These are phyloP conservation scores for Parnassius apollo DNA, from an alignment of 2,888 invertebrate genomes.

Conservation along the genomic window DNA sequence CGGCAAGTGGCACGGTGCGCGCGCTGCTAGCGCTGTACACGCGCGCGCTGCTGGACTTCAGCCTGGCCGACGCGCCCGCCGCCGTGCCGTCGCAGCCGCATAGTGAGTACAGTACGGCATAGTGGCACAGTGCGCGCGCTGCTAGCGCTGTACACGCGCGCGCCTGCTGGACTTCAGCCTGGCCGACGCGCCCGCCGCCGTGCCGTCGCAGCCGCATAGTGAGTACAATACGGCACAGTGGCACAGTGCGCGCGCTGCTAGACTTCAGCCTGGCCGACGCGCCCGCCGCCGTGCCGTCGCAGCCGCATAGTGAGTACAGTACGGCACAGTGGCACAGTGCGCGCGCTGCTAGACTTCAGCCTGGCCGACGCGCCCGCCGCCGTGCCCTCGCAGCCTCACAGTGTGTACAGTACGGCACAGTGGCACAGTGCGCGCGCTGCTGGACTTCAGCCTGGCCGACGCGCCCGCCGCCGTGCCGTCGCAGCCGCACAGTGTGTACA, in stretches of 20 bases:
- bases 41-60: constrained; percentile 94
- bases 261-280: constrained; percentile 82
- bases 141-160: no score
- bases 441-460: constrained; percentile 89
- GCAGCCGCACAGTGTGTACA: constrained; percentile 39
- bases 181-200: constrained; percentile 18
- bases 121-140: no score
- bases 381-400: constrained; percentile 75
- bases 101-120: no score
- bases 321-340: constrained; percentile 88
- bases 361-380: constrained; percentile 82
- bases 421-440: constrained; percentile 89
- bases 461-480: constrained; percentile 78
- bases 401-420: constrained; percentile 81
- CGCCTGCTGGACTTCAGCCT: no score
- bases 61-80: constrained; percentile 82
- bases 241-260: constrained; percentile 35
- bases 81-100: constrained; percentile 36
- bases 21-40: no score
- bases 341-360: constrained; percentile 90
- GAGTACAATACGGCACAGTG: not conserved
- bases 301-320: constrained; percentile 47
- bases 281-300: constrained; percentile 83
- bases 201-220: constrained; percentile 60
- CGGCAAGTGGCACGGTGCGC: constrained; percentile 88